Evolutionary conservation across 2,888 invertebrate species (phyloP).

Genomic region (Deilephila porcellus): DNA sequence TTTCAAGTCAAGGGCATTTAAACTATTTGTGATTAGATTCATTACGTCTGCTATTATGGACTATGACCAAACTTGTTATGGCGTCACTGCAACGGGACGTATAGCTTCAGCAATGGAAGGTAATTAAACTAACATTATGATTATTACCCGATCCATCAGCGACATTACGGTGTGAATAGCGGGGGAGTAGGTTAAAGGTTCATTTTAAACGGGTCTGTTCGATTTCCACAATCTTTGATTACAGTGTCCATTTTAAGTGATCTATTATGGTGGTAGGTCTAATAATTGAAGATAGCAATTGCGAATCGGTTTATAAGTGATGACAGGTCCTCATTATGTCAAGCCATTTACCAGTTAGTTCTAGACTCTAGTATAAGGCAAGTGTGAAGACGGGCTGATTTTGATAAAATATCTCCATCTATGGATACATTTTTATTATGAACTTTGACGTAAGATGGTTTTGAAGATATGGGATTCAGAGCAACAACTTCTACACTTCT

Average conservation of each 20-base stretch:
- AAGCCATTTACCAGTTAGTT: too few relatives aligned
- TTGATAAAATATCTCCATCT: too few relatives aligned
- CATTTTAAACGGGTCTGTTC: background rate
- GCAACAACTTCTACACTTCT: too few relatives aligned
- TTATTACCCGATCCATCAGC: slow-evolving; percentile 4
- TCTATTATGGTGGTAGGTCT: background rate
- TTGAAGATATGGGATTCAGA: too few relatives aligned
- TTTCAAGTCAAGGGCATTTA: background rate
- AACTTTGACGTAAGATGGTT: too few relatives aligned
- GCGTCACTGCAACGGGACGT: too few relatives aligned
- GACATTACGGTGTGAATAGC: background rate
- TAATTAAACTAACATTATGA: slow-evolving; percentile 8
- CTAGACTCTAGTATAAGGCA: too few relatives aligned
- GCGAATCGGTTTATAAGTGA: too few relatives aligned
- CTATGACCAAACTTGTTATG: background rate
- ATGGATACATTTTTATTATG: too few relatives aligned
- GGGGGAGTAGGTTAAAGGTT: background rate
- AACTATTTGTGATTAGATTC: background rate
- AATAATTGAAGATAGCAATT: background rate
- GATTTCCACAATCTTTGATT: background rate
- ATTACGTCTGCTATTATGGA: background rate
- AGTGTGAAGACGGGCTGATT: too few relatives aligned
- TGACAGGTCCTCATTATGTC: too few relatives aligned
- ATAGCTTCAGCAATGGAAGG: background rate
- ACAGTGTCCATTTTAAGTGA: background rate